Base-by-base conservation (phyloP, 1,140 invertebrate species). In the Cydia splendana region DNA sequence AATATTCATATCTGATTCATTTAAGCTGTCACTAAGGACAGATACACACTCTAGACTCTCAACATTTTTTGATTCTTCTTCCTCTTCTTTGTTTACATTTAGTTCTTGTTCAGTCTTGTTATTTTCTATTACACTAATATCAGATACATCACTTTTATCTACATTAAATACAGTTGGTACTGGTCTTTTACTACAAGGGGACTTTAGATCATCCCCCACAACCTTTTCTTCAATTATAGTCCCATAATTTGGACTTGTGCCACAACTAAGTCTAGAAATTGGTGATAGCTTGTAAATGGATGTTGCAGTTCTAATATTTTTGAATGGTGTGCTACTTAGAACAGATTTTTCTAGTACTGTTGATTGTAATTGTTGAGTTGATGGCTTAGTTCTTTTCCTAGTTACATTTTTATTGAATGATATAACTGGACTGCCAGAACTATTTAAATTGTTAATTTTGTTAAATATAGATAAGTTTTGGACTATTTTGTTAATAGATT, bases 231-330 rank as follows among this genome's bases (percentile, higher is more conserved):
- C 45, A 75, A 38, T 24, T 65, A 77, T 69, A 76, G 67, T 75
- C 24, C 78, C 53, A 80, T 51, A 82, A 20, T 76, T 79, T 71
- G 77, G 75, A 78, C 77, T 86, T n/a, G 82, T 78, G 48, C 82
- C 75, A 42, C 78, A 34, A 77, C 79, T 75, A 74, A 74, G 28
- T 69, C 28, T 75, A 77, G 51, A 48, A 42, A 92, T 91, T 51
- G 91, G 91, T 75, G 89, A 92, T 77, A 91, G 87, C 78, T 86
- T 87, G 76, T 84, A 91, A 74, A 91, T 91, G 45, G 89, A 91
- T 79, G 88, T 84, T 13, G 86, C 85, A 80, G 87, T 87, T 76
- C 88, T 86, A 81, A 89, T 92, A 57, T 87, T 79, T 78, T 81
- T 81, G 53, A 89, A 89, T 71, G 91, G 91, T 67, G 91, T 92